Evolutionary conservation across 1,140 invertebrate genomes (phyloP), one percentile per base, ranked within the genome.

Genomic region (Calephelis nemesis): DNA sequence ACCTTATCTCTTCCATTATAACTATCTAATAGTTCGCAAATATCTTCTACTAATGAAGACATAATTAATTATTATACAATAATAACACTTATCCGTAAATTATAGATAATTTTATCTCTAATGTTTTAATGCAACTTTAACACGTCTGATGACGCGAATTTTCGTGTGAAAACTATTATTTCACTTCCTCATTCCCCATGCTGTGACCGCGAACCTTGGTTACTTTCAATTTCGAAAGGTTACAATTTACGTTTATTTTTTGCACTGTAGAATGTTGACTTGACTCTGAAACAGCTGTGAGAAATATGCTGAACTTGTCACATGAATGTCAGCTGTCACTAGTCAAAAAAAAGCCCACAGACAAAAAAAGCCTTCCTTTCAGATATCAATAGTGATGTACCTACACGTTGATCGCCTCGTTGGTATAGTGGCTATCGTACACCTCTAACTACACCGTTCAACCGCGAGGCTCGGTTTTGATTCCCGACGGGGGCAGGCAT

Each of bases 1-100:
- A 91, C 88, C 88, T 91, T 91, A 75, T 91, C 88, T 75, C 88
- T 83, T 9, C 88, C 88, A 75, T 88, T 90, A 71, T 91, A 91
- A 70, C 84, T 91, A 69, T 90, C 85, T 74, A 91, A 81, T 60
- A 91, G 76, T 77, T 91, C 88, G 67, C 85, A 88, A 76, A 91
- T 78, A 88, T 91, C 88, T 74, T 90, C 87, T 30, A 80, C 68
- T 63, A 85, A 62, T 19, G 87, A 83, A 74, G 87, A 86, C 88
- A 90, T 90, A 30, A 30, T 54, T 10, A 19, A 54, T 19, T 58
- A 73, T 78, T 63, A 72, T 19, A 60, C 62, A 69, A 73, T 71
- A 52, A 66, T 30, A 72, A 70, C 49, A 68, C 67, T 65, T 62
- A 15, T 70, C 64, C 70, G 68, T 67, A 75, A 47, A 75, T 65